Evolutionary conservation across 2,888 invertebrate species (phyloP).

Genomic region (Apodemia mormo): DNA sequence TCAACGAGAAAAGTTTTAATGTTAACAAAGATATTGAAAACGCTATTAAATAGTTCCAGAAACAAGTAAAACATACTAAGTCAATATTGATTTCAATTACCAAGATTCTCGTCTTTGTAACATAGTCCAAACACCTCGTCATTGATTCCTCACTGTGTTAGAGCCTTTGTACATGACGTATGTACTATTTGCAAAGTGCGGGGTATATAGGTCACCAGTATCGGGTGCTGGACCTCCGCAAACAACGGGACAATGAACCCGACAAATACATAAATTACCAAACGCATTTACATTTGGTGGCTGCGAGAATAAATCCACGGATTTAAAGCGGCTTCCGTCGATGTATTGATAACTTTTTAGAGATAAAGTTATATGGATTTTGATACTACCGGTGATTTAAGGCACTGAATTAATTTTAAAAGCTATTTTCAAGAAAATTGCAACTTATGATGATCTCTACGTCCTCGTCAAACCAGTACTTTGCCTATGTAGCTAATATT

Average conservation of each 20-base stretch:
- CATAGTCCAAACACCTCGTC: neutral
- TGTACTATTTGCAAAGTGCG: neutral
- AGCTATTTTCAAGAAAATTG: no score
- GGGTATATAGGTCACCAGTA: neutral
- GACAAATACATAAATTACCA: constrained; percentile 27
- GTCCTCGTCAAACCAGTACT: no score
- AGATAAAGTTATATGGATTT: neutral
- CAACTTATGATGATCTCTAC: no score
- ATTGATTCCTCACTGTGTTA: neutral
- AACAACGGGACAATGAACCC: constrained; percentile 24
- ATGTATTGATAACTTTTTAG: neutral
- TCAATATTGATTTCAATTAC: no score
- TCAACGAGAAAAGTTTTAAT: no score
- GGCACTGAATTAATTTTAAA: no score
- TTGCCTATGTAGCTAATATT: no score
- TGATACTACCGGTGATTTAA: neutral
- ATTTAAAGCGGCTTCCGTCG: neutral
- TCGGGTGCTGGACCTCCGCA: constrained; percentile 16
- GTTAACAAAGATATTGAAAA: no score
- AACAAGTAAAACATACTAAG: no score
- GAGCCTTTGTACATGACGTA: neutral
- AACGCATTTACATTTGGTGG: constrained; percentile 28
- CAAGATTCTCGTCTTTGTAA: neutral
- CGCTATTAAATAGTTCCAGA: no score
- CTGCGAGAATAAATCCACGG: constrained; percentile 7